These are phyloP conservation scores for Stegodyphus dumicola DNA, from an alignment of 1,140 invertebrate genomes.

Conservation along the genomic window DNA sequence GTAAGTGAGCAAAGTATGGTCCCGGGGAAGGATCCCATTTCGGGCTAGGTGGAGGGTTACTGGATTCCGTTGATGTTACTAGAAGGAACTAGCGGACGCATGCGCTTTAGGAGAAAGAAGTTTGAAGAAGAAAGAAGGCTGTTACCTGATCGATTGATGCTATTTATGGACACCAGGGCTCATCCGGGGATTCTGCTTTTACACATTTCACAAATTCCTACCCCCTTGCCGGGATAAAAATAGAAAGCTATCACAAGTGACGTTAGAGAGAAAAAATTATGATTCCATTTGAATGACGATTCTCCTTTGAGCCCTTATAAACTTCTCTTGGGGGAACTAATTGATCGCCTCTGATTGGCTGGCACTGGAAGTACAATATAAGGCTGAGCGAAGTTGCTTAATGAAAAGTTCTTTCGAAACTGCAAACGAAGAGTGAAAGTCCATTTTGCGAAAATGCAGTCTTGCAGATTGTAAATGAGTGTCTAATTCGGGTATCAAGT, in stretches of 20 bases:
- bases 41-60: not conserved
- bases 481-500: too few species aligned
- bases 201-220: constrained; percentile 46
- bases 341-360: not conserved
- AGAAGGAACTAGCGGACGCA: not conserved
- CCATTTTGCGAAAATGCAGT: too few species aligned
- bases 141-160: constrained; percentile 51
- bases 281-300: not conserved
- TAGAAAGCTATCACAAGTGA: constrained; percentile 32
- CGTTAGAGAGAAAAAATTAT: not conserved
- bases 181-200: constrained; percentile 44
- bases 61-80: not conserved
- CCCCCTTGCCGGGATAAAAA: constrained; percentile 19
- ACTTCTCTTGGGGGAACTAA: not conserved
- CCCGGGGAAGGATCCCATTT: too few species aligned
- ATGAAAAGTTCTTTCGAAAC: too few species aligned
- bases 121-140: constrained; percentile 48
- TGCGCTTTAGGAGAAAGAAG: constrained; percentile 29
- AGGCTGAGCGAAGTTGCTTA: too few species aligned
- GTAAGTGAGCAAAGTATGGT: too few species aligned
- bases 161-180: constrained; percentile 46
- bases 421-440: too few species aligned
- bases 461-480: too few species aligned
- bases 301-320: not conserved
- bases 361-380: too few species aligned